These are phyloP conservation scores for Drosophila pseudoobscura DNA, from an alignment of 1,140 invertebrate species.

Conservation along the genomic window DNA sequence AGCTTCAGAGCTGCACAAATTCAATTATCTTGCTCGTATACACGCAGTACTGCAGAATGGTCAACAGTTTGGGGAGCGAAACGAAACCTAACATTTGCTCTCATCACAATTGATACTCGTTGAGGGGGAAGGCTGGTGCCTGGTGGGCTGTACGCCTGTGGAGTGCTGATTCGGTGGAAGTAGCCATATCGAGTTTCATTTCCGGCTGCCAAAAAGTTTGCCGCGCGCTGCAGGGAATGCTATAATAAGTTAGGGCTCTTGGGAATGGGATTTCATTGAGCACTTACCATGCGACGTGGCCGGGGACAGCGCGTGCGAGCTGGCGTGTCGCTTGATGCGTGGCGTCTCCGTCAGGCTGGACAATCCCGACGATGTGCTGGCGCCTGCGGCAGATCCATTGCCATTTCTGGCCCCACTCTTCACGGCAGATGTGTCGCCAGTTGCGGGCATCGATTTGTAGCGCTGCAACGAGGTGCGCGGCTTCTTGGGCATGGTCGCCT, in stretches of 20 bases:
- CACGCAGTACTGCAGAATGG: slow-evolving; percentile 14
- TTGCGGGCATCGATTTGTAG: slow-evolving; percentile 77
- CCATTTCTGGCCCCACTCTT: slow-evolving; percentile 18
- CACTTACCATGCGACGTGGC: slow-evolving; percentile 59
- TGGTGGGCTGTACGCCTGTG: slow-evolving; percentile 1
- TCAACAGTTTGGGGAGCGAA: slow-evolving; percentile 10
- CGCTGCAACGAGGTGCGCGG: slow-evolving; percentile 69
- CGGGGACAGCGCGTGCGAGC: slow-evolving; percentile 64
- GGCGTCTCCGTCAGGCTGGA: slow-evolving; percentile 28
- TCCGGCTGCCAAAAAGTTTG: slow-evolving; percentile 70
- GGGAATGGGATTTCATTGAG: not conserved
- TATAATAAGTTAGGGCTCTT: not conserved
- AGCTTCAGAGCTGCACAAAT: slow-evolving; percentile 39
- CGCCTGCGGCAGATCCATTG: not conserved
- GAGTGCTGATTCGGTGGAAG: slow-evolving; percentile 1
- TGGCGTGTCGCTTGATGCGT: slow-evolving; percentile 66
- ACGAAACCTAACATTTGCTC: slow-evolving; percentile 41
- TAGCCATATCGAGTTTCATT: slow-evolving; percentile 46
- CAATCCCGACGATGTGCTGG: slow-evolving; percentile 12
- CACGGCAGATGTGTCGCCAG: not conserved
- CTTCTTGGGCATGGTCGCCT: slow-evolving; percentile 66
- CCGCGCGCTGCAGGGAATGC: slow-evolving; percentile 44
- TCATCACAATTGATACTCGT: slow-evolving; percentile 53
- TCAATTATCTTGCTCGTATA: slow-evolving; percentile 53
- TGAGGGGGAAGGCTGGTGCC: slow-evolving; percentile 21